phyloP scores from a whole-genome alignment of 2,888 invertebrate species.

The Cerceris ruficornis region DNA sequence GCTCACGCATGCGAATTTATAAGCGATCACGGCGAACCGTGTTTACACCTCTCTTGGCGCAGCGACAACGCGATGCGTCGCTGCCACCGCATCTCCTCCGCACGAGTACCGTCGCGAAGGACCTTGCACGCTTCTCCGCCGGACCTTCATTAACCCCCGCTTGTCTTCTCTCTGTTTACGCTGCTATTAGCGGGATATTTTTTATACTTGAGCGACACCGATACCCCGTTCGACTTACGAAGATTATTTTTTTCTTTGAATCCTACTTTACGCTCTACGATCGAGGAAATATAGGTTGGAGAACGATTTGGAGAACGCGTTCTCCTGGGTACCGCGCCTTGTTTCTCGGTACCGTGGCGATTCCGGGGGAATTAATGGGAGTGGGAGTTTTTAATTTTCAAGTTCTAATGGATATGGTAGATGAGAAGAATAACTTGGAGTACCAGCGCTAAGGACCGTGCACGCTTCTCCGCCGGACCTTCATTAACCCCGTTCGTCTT shows the following conservation, averaged over 20 bases:
- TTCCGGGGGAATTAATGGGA: no score
- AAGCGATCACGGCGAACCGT: slow-evolving; percentile 11
- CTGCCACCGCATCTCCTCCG: slow-evolving; percentile 5
- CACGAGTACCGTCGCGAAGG: background rate
- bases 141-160: slow-evolving; percentile 28
- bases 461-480: slow-evolving; percentile 5
- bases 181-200: slow-evolving; percentile 17
- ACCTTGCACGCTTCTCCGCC: background rate
- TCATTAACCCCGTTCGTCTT: slow-evolving; percentile 22
- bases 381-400: no score
- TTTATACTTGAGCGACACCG: no score
- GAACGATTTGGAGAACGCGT: no score
- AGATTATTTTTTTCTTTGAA: no score
- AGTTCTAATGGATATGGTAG: no score
- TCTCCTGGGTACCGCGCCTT: no score
- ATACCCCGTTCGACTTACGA: no score
- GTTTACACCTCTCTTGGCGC: slow-evolving; percentile 45
- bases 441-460: background rate
- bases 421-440: no score
- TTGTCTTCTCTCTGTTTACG: slow-evolving; percentile 11
- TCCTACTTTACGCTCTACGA: no score
- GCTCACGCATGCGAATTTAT: slow-evolving; percentile 9
- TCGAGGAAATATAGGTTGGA: no score
- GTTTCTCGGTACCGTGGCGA: no score
- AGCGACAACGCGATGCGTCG: slow-evolving; percentile 21